Evolutionary conservation across 2,797 vertebrate genomes (phyloP), one percentile per base, ranked within the genome.

Genomic region (Falco cherrug): DNA sequence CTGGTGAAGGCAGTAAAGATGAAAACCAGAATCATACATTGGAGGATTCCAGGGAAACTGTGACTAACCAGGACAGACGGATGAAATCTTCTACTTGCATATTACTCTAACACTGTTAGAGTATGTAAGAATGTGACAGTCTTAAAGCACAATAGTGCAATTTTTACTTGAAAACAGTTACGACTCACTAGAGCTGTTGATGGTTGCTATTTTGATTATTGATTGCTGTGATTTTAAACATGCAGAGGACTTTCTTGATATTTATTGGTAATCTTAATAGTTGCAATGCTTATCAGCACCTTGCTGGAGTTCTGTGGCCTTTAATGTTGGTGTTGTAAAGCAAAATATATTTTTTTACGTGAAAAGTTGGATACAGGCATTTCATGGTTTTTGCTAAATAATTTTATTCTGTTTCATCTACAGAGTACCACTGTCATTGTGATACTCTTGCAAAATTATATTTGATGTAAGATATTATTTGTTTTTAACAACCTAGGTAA

Each of bases 61-160:
- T 95, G 67, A 28, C 90, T 87, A 95, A 97, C 25, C 94, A 96
- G 79, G 96, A 94, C 70, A 96, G 85, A 96, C 98, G 95, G 47
- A 97, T 98, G 28, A 98, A 96, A 95, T 98, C 98, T 17, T 98
- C 98, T 78, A 98, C 98, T 21, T 99, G 99, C 95, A 35, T 68
- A 63, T 22, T 99, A 73, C 98, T 99, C 57, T 99, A 98, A 94
- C 84, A 84, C 48, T 89, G 61, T 71, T 93, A 20, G 1, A 64
- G 31, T 50, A 67, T 35, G 26, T 67, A 88, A 83, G 81, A 90
- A 94, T 87, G 93, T 95, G 87, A 83, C 90, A 74, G 61, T 94
- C 91, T 95, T 84, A 51, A 93, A 97, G 80, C 83, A 95, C 69
- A 78, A 78, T 31, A 19, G 67, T 97, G 54, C 89, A 87, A 59